A percentile compares a stretch with the other conserved stretches of the same genome.
Conservation (phyloP, 2,888 invertebrate species). For the Neria commutata region DNA sequence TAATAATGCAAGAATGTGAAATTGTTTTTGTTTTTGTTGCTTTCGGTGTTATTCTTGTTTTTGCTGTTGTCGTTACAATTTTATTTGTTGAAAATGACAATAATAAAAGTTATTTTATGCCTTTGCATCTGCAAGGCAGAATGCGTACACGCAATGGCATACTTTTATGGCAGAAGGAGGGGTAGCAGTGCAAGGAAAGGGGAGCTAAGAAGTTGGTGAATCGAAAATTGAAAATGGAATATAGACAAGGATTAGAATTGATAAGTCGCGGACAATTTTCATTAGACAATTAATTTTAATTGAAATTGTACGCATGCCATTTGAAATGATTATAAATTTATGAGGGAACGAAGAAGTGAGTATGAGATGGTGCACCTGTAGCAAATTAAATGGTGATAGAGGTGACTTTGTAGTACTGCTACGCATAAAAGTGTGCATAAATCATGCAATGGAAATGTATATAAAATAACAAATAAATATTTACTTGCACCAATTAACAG, state of each 20-base stretch:
- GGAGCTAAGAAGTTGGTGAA: not conserved
- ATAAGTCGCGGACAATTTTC: constrained; percentile 42
- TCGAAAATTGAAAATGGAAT: no score
- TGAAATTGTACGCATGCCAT: constrained; percentile 24
- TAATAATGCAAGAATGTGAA: not conserved
- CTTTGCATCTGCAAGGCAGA: no score
- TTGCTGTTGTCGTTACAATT: not conserved
- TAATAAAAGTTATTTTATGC: not conserved
- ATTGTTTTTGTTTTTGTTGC: not conserved
- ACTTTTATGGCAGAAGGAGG: no score
- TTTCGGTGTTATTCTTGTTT: no score
- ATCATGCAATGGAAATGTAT: not conserved
- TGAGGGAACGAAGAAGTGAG: not conserved
- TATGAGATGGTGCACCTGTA: not conserved
- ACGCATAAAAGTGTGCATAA: not conserved
- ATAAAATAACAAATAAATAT: no score
- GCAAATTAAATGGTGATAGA: not conserved
- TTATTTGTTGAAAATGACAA: not conserved
- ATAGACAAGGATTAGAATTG: no score
- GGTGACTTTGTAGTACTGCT: not conserved
- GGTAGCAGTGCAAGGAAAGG: no score
- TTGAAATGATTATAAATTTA: not conserved
- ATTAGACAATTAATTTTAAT: constrained; percentile 50
- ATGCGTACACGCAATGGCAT: no score
- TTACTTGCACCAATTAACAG: no score